A percentile compares a stretch with the other conserved stretches of the same genome.
Conservation (phyloP, 2,888 invertebrate species). For the Lissonota sp. region DNA sequence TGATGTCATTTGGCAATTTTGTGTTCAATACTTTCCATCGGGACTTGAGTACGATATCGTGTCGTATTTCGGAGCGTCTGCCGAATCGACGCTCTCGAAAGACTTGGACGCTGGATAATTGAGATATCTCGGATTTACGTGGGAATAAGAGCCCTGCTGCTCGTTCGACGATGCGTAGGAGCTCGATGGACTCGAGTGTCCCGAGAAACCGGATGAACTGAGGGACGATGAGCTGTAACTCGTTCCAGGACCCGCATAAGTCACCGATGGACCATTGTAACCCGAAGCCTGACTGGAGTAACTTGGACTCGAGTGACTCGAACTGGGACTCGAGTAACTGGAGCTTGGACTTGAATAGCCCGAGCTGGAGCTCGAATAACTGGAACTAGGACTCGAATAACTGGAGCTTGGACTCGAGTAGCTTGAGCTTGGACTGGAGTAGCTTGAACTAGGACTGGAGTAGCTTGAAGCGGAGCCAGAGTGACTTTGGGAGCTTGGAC, state of each 20-base stretch:
- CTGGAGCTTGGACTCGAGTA: slow-evolving; percentile 51
- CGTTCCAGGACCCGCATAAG: slow-evolving; percentile 54
- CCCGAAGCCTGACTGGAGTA: slow-evolving; percentile 28
- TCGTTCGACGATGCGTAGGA: slow-evolving; percentile 72
- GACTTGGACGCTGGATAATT: slow-evolving; percentile 71
- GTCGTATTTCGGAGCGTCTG: slow-evolving; percentile 75
- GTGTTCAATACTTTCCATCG: slow-evolving; percentile 74
- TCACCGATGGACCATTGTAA: slow-evolving; percentile 50
- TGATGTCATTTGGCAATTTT: slow-evolving; percentile 18
- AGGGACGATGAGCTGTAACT: slow-evolving; percentile 56
- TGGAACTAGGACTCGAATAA: slow-evolving; percentile 58
- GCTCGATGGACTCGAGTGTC: slow-evolving; percentile 70
- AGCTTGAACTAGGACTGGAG: slow-evolving; percentile 48
- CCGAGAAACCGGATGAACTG: slow-evolving; percentile 64
- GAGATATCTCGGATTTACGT: slow-evolving; percentile 74
- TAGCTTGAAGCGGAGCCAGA: slow-evolving; percentile 4
- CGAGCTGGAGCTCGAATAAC: slow-evolving; percentile 52
- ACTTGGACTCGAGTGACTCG: slow-evolving; percentile 63
- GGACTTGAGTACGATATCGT: slow-evolving; percentile 81
- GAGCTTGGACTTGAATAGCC: slow-evolving; percentile 62
- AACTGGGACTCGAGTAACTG: slow-evolving; percentile 64
- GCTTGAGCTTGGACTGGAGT: slow-evolving; percentile 57
- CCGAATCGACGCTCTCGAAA: slow-evolving; percentile 67
- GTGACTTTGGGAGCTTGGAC: slow-evolving; percentile 58
- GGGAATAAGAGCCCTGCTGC: slow-evolving; percentile 75